These are phyloP conservation scores for Coccyzus lansbergi DNA, from an alignment of 2,797 vertebrate genomes.

Conservation along the genomic window DNA sequence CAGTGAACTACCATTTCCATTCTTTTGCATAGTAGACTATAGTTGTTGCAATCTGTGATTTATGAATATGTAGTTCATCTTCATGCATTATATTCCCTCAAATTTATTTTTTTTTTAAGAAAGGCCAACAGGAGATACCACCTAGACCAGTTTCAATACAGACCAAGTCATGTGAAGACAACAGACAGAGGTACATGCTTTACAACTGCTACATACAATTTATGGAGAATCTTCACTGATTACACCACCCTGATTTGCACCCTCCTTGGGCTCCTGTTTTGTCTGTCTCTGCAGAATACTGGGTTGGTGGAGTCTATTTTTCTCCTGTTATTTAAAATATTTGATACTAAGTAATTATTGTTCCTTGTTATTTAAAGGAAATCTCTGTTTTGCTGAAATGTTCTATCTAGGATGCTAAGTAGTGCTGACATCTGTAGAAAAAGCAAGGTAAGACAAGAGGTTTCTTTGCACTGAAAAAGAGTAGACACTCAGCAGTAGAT, in stretches of 20 bases:
- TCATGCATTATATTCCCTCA: not conserved
- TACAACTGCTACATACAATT: not conserved
- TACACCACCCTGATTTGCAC: not conserved
- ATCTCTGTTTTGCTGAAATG: not conserved
- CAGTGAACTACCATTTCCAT: no score
- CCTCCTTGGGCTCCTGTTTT: not conserved
- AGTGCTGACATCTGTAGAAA: not conserved
- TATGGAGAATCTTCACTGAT: not conserved
- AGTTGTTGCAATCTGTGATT: not conserved
- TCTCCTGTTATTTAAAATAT: not conserved
- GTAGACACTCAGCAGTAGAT: not conserved
- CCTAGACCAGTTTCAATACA: constrained; percentile 79
- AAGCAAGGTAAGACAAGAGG: not conserved
- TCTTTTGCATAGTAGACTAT: not conserved
- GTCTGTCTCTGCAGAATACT: not conserved
- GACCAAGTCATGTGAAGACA: constrained; percentile 68
- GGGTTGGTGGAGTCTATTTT: not conserved
- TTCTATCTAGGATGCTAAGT: not conserved
- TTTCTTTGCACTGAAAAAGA: not conserved
- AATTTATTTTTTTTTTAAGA: constrained; percentile 69
- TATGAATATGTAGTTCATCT: not conserved
- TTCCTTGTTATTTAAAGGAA: not conserved
- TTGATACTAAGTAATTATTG: not conserved
- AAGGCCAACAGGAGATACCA: constrained; percentile 81
- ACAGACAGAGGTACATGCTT: constrained; percentile 79